Base-by-base conservation (phyloP, 2,888 invertebrate genomes). In the Cephus nigrinus region DNA sequence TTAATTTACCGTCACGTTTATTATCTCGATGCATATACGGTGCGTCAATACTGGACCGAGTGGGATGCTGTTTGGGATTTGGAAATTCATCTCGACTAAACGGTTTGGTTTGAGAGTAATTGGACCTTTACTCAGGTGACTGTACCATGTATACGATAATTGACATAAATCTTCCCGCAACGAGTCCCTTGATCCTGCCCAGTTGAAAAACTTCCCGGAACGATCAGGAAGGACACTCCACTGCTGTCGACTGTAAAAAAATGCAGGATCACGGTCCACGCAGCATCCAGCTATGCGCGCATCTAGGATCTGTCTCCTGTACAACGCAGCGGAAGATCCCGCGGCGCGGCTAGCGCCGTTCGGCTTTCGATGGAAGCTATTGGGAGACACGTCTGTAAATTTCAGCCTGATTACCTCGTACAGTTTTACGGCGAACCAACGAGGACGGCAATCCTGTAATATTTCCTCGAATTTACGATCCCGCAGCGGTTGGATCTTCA, bases 401-500 rank as follows among this genome's bases (percentile, higher is more conserved):
- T 87, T 87, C 77, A 80, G 73, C 80, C 75, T 85, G 89, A 87
- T 89, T 87, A 86, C 87, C 84, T 82, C 81, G 80, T 81, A 75
- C 83, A 76, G 84, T 80, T 82, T 83, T 74, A 72, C 79, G 85
- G 79, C 81, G 81, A 85, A 84, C 80, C 85, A 84, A 83, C 80
- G 79, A 79, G 79, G 4, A 55, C 23, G 81, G 83, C 81, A 78
- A 80, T 77, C 81, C 83, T 85, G 82, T 84, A 87, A 88, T 89
- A 89, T 90, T 89, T 85, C 84, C 80, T 86, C 82, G 82, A 89
- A 89, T 89, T 89, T 89, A 89, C 86, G 87, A 86, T 85, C 82
- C 69, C 82, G 80, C 81, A 11, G 78, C 78, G 84, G 86, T 87
- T 90, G 86, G 86, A 84, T 23, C 90, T 90, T 89, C 90, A 89